Evolutionary conservation across 2,797 vertebrate genomes (phyloP), one percentile per base, ranked within the genome.

Genomic region (Cottoperca gobio): DNA sequence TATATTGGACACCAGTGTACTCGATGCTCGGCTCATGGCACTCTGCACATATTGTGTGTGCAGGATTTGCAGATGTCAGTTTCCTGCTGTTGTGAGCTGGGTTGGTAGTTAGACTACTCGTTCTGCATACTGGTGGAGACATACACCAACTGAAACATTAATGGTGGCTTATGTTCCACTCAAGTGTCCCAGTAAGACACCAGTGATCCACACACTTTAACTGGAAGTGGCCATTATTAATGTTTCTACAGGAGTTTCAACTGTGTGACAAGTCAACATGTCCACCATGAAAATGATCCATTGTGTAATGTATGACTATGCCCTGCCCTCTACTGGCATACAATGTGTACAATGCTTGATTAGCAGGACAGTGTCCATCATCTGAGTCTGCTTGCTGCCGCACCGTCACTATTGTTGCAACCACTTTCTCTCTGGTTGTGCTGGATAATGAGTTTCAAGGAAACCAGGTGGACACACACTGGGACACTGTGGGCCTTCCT

Each of bases 321-420:
- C n/a, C 26, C 48, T 72, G 69, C 69, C 70, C 52, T 64, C 52
- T 57, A 12, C 52, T 73, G 70, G 50, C 5, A 64, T 12, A 23
- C 39, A 8, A 2, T 64, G 3, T 55, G 37, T 39, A 46, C n/a
- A 70, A 37, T 23, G 46, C 31, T 33, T 33, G 26, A 33, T 33
- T 33, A 33, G 31, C 31, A 33, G 31, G 31, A 33, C 31, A 33
- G 8, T 33, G 31, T 33, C 31, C 31, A 33, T 33, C 31, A 33
- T 31, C 31, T 33, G 31, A 33, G 31, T 33, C 31, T 33, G 31
- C 31, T 31, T 33, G 31, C 31, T 33, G 31, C 31, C 28, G 28
- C 28, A 33, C 31, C 8, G 26, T 33, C 33, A 7, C 31, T 33
- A 31, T 33, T 33, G 31, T 2, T 33, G n/a, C n/a, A n/a, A n/a